Evolutionary conservation across 2,888 invertebrate genomes (phyloP), one percentile per base, ranked within the genome.

Genomic region (Drosophila acutilabella): DNA sequence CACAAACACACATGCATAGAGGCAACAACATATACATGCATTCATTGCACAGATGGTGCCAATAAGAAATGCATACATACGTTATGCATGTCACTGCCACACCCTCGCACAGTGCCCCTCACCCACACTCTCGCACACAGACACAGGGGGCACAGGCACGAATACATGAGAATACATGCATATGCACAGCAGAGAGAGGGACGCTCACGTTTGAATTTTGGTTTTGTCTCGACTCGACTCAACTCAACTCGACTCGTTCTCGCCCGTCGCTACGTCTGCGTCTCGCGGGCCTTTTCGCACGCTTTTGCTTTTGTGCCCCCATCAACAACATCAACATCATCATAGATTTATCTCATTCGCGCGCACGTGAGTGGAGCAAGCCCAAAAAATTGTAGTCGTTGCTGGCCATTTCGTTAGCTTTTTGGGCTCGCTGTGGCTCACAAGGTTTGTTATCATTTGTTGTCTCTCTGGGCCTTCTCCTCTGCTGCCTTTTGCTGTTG

Each of bases 301-400:
- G 83, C 87, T 75, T 78, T 78, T 65, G 73, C 60, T 65, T 64
- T 60, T 62, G 60, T 65, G 44, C 61, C 47, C 45, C 50, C 52
- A 50, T 38, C 53, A 54, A 16, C 59, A 64, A 33, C 76, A 73
- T 59, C 71, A 70, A 68, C 80, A 80, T 72, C 78, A 88, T 86
- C 81, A 86, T 88, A 88, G 84, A 80, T 84, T 84, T 84, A 84
- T 84, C 84, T 84, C 84, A 80, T 84, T 84, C 84, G 59, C 86
- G 86, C 88, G 74, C 86, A 80, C 87, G 86, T 84, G 83, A 86
- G 78, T 78, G 79, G 45, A 76, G 71, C 78, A 83, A 74, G 65
- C 72, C 75, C 65, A 71, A 83, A 88, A 44, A 84, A 74, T 78
- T 75, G 85, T 80, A 71, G 81, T 71, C 64, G 70, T 45, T 53